phyloP scores from a whole-genome alignment of 2,113 vertebrate genomes.

The Hemiscyllium ocellatum region DNA sequence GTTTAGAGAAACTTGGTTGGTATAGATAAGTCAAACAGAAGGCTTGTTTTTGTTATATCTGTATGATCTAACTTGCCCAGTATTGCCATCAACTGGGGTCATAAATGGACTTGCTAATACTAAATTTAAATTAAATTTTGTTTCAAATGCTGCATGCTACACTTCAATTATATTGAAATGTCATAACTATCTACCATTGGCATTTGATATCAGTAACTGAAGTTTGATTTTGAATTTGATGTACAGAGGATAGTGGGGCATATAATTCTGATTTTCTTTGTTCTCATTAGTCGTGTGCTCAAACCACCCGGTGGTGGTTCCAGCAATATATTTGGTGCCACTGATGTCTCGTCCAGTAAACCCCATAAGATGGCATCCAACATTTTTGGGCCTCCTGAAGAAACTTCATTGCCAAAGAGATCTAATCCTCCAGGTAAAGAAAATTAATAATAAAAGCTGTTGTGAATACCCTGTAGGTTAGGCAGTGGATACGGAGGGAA shows the following conservation, averaged over 20 bases:
- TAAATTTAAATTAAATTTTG: too few species aligned
- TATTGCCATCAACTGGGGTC: too few species aligned
- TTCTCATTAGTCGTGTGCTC: slow-evolving; percentile 60
- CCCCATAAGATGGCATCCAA: slow-evolving; percentile 79
- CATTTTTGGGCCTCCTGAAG: slow-evolving; percentile 73
- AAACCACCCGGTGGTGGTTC: slow-evolving; percentile 81
- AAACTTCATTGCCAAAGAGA: slow-evolving; percentile 67
- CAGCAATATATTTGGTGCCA: slow-evolving; percentile 70
- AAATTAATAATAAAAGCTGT: background rate
- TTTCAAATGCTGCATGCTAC: too few species aligned
- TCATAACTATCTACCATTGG: background rate
- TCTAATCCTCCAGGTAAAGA: slow-evolving; percentile 84
- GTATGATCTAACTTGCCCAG: too few species aligned
- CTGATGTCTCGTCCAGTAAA: slow-evolving; percentile 65
- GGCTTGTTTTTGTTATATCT: too few species aligned
- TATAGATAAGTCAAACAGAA: too few species aligned
- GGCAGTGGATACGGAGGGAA: background rate
- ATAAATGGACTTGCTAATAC: too few species aligned
- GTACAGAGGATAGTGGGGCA: background rate
- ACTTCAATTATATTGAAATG: background rate
- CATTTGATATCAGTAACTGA: too few species aligned
- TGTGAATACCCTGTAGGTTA: background rate
- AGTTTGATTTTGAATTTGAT: background rate
- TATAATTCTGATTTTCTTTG: background rate
- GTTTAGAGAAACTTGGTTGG: too few species aligned